Conservation (phyloP, 2,113 vertebrate genomes). For the Salminus brasiliensis region DNA sequence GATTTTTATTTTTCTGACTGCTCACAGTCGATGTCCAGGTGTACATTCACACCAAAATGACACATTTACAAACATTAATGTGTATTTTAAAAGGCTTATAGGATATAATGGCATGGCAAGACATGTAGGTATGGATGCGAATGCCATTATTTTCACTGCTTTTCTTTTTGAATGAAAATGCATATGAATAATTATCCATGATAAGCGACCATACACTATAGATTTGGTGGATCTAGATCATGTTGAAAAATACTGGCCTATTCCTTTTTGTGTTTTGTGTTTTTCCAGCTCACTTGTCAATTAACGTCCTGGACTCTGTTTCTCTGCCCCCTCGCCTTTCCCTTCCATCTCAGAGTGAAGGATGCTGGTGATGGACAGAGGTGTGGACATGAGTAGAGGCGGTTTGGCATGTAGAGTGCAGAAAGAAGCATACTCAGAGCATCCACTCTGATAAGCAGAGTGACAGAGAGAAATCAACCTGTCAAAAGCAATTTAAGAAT, state of each 20-base stretch:
- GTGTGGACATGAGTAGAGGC: slow-evolving; percentile 10
- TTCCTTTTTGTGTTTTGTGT: background rate
- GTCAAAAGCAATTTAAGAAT: slow-evolving; percentile 18
- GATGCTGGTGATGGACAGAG: background rate
- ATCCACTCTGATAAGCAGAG: slow-evolving; percentile 11
- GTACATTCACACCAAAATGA: too few species aligned
- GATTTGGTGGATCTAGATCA: background rate
- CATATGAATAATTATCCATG: too few species aligned
- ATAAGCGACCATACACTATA: too few species aligned
- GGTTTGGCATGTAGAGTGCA: slow-evolving; percentile 4
- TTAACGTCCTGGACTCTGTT: background rate
- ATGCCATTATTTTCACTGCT: too few species aligned
- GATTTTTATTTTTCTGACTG: too few species aligned
- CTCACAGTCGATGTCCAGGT: too few species aligned
- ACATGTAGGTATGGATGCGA: too few species aligned
- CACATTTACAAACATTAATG: too few species aligned
- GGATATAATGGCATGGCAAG: too few species aligned
- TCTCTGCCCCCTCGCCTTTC: background rate
- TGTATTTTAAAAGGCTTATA: too few species aligned
- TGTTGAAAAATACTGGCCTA: background rate
- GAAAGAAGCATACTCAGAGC: background rate
- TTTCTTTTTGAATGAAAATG: too few species aligned
- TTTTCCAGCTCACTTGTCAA: background rate
- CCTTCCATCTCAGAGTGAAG: background rate
- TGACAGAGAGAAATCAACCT: slow-evolving; percentile 4